These are phyloP conservation scores for Sycophaga agraensis DNA, from an alignment of 1,140 invertebrate species.

Conservation along the genomic window DNA sequence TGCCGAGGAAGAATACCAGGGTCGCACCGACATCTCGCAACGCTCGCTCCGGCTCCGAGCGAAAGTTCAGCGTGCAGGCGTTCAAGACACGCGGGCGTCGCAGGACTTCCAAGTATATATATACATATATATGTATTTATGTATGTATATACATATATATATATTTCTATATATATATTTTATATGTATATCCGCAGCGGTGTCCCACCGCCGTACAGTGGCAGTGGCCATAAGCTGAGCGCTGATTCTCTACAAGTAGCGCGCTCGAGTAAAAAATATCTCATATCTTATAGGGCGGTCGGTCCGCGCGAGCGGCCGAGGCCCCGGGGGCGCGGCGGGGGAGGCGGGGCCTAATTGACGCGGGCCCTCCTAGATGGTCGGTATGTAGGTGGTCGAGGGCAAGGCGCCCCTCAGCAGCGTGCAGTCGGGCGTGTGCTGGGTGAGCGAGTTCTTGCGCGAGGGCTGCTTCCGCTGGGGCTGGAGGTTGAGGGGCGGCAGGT, in stretches of 20 bases:
- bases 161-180: neutral
- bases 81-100: neutral
- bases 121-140: neutral
- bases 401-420: slow-evolving; percentile 52
- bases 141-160: neutral
- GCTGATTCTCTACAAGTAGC: no score
- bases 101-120: neutral
- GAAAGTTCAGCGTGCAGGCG: no score
- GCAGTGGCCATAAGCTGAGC: no score
- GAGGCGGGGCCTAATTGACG: neutral
- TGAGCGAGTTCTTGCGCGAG: slow-evolving; percentile 60
- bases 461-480: slow-evolving; percentile 61
- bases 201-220: no score
- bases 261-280: no score
- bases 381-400: slow-evolving; percentile 48
- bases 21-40: no score
- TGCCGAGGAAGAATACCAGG: no score
- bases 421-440: slow-evolving; percentile 62
- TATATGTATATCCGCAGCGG: neutral
- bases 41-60: no score
- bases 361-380: slow-evolving; percentile 44
- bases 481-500: slow-evolving; percentile 73
- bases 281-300: no score
- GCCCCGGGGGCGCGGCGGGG: neutral
- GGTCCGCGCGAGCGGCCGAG: neutral